phyloP scores from a whole-genome alignment of 2,797 vertebrate species.

The Acomys russatus region DNA sequence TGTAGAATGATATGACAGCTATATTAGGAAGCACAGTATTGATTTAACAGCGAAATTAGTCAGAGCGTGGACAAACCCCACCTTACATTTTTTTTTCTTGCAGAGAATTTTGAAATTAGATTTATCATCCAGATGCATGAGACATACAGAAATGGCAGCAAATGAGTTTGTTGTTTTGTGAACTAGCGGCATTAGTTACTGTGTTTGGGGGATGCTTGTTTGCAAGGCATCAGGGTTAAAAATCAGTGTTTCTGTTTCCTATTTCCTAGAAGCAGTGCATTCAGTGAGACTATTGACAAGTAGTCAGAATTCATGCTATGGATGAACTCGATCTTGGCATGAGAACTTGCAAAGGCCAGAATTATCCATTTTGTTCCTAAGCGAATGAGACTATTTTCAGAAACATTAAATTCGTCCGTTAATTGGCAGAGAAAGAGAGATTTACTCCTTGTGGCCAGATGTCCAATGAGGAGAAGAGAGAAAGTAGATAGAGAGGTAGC shows the following conservation, averaged over 20 bases:
- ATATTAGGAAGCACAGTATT: background rate
- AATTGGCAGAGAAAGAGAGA: background rate
- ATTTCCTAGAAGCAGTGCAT: background rate
- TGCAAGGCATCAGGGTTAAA: slow-evolving; percentile 14
- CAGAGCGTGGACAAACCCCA: background rate
- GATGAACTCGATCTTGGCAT: background rate
- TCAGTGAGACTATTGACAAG: background rate
- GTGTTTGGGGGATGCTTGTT: background rate
- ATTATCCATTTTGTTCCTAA: background rate
- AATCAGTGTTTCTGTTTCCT: background rate
- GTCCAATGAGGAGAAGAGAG: background rate
- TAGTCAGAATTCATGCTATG: background rate
- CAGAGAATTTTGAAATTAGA: background rate
- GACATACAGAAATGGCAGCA: background rate
- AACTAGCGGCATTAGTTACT: background rate
- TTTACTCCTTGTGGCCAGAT: background rate
- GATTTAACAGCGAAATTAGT: background rate
- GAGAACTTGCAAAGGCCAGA: background rate
- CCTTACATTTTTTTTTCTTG: background rate
- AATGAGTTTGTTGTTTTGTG: background rate
- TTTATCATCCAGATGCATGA: too few relatives aligned
- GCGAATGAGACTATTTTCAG: slow-evolving; percentile 9
- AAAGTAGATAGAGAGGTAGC: background rate
- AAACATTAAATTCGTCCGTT: slow-evolving; percentile 18
- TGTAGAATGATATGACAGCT: background rate